phyloP scores from a whole-genome alignment of 2,797 vertebrate genomes.

The Psittacula echo region DNA sequence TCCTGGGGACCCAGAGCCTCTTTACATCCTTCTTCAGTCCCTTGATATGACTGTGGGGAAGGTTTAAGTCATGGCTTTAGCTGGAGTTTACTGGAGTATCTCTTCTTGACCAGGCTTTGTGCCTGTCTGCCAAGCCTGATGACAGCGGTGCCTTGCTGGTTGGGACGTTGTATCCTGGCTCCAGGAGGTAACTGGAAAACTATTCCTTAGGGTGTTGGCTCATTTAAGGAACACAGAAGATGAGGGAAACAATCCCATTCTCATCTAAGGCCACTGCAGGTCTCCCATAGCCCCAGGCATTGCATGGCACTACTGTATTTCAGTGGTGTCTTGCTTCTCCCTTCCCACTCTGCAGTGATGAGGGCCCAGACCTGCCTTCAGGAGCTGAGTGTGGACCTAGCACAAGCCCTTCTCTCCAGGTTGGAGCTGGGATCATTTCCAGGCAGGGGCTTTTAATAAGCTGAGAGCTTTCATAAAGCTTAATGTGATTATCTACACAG shows the following conservation, averaged over 20 bases:
- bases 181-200: neutral
- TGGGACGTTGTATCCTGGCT: neutral
- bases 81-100: neutral
- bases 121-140: neutral
- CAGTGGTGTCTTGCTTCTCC: neutral
- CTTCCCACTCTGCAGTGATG: neutral
- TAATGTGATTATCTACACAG: neutral
- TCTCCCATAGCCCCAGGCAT: too few relatives aligned
- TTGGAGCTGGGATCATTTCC: neutral
- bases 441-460: neutral
- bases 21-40: neutral
- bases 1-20: neutral
- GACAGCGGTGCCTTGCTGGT: neutral
- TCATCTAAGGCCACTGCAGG: neutral
- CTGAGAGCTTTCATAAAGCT: neutral
- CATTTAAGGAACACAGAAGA: neutral
- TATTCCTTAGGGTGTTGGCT: neutral
- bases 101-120: neutral
- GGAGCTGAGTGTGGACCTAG: neutral
- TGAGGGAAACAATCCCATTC: neutral
- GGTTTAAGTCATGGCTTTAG: neutral
- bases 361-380: neutral
- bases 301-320: rapidly evolving
- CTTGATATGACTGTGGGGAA: neutral
- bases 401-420: neutral